A percentile compares a stretch with the other conserved stretches of the same genome.
These are phyloP conservation scores for Carcharodon carcharias DNA, from an alignment of 2,797 vertebrate genomes.

Conservation along the genomic window DNA sequence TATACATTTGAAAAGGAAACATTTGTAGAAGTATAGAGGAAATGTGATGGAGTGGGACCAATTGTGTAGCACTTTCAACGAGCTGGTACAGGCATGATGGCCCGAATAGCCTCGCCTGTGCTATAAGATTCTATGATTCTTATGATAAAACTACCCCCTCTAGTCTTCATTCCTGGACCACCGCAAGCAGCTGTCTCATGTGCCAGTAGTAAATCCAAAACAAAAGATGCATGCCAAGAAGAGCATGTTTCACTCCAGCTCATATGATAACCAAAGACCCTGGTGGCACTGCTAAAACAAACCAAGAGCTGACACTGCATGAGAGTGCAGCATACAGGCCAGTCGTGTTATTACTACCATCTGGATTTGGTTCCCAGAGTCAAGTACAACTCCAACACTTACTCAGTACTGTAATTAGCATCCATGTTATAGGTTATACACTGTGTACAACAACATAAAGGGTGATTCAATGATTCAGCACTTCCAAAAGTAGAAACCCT, in stretches of 20 bases:
- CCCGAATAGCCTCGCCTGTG: neutral
- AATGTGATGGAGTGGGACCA: too few relatives aligned
- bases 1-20: too few relatives aligned
- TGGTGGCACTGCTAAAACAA: neutral
- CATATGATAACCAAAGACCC: neutral
- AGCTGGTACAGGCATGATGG: neutral
- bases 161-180: neutral
- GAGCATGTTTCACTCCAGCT: neutral
- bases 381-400: neutral
- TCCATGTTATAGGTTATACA: neutral
- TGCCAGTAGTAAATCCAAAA: neutral
- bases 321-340: neutral
- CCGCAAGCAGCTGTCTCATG: neutral
- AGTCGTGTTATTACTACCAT: neutral
- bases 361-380: neutral
- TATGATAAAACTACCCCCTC: neutral
- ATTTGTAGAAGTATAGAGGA: too few relatives aligned
- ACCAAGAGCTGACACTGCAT: neutral
- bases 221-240: neutral
- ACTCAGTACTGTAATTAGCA: neutral
- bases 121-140: neutral
- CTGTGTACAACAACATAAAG: neutral
- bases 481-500: neutral
- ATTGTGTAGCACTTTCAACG: too few relatives aligned
- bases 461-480: neutral